phyloP scores from a whole-genome alignment of 2,797 vertebrate genomes.

The Pipistrellus kuhlii region DNA sequence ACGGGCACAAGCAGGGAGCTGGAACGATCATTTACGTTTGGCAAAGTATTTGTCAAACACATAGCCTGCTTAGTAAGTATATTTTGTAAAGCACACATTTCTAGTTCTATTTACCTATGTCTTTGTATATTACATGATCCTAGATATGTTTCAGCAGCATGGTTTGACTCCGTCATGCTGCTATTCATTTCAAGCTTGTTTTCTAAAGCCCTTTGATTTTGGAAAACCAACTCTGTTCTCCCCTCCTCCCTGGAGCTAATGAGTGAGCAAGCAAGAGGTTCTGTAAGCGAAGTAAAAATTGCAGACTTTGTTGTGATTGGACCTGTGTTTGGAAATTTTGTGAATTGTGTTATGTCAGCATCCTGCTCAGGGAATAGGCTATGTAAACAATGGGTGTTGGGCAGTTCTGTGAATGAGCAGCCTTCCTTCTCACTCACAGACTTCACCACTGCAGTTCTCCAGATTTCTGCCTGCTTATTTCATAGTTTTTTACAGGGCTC shows the following conservation, averaged over 20 bases:
- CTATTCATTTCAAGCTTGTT: constrained; percentile 55
- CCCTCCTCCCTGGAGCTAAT: constrained; percentile 52
- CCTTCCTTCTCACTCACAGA: constrained; percentile 62
- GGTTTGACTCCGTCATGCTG: background rate
- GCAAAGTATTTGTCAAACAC: background rate
- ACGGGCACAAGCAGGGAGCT: background rate
- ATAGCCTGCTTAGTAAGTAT: background rate
- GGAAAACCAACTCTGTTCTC: constrained; percentile 56
- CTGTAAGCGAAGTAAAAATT: constrained; percentile 80
- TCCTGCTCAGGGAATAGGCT: constrained; percentile 72
- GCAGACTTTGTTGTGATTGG: constrained; percentile 81
- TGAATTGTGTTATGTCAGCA: constrained; percentile 80
- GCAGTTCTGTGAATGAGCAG: constrained; percentile 61
- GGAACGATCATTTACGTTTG: background rate
- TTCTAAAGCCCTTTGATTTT: constrained; percentile 71
- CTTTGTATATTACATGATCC: background rate
- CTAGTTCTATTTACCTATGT: background rate
- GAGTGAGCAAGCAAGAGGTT: constrained; percentile 76
- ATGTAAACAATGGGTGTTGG: constrained; percentile 74
- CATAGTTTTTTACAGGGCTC: constrained; percentile 43
- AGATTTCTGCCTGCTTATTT: constrained; percentile 76
- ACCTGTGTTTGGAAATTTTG: constrained; percentile 80
- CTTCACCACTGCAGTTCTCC: constrained; percentile 56
- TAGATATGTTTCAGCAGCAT: background rate
- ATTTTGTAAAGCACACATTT: background rate